These are phyloP conservation scores for Gallinago nigripennis DNA, from an alignment of 2,797 vertebrate genomes.

Conservation along the genomic window DNA sequence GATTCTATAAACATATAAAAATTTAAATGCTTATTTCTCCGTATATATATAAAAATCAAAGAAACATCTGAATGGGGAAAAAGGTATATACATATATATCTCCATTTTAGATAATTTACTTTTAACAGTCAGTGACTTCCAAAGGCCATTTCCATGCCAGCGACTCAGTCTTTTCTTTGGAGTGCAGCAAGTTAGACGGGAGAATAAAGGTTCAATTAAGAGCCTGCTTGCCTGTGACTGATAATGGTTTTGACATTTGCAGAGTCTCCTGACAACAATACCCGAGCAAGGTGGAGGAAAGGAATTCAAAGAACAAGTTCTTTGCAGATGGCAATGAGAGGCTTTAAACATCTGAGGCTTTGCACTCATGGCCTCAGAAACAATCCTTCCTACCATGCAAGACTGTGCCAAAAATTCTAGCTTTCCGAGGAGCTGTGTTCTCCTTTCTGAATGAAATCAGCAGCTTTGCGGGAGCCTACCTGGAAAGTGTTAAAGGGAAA, in stretches of 20 bases:
- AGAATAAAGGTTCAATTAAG: conserved; percentile 66
- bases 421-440: rapidly evolving
- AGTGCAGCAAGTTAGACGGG: conserved; percentile 19
- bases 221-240: conserved; percentile 32
- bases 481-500: neutral
- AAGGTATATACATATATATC: neutral
- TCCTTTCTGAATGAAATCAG: neutral
- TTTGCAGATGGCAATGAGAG: neutral
- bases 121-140: conserved; percentile 6
- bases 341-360: neutral
- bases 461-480: neutral
- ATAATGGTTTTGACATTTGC: conserved; percentile 75
- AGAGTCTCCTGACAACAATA: conserved; percentile 34
- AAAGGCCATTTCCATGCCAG: neutral
- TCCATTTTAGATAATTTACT: conserved; percentile 4
- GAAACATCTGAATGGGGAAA: neutral
- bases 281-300: neutral
- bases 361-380: neutral
- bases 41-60: neutral
- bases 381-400: neutral
- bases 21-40: neutral
- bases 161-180: neutral
- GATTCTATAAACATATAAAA: neutral
- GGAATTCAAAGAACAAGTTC: conserved; percentile 18
- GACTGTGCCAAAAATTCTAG: neutral